Evolutionary conservation across 2,113 vertebrate species (phyloP).

Genomic region (Eonycteris spelaea): DNA sequence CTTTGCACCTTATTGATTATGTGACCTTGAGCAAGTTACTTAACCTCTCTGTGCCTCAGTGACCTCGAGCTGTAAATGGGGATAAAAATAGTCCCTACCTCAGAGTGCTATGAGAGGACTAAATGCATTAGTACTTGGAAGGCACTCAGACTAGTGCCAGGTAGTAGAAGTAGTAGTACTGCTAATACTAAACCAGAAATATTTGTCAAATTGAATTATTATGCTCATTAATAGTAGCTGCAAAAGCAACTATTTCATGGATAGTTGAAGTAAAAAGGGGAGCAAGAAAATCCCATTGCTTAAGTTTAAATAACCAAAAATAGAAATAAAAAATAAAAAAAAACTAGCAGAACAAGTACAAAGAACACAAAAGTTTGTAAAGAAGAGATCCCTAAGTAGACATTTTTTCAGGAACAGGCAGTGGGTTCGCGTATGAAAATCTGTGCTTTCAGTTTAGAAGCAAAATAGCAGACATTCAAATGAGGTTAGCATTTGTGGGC

Average conservation of each 20-base stretch:
- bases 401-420: background rate
- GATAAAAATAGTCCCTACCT: background rate
- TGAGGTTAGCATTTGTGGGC: constrained; percentile 29
- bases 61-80: background rate
- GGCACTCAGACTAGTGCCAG: background rate
- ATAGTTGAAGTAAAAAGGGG: background rate
- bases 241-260: background rate
- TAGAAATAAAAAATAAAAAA: background rate
- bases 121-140: accelerated
- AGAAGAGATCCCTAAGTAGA: background rate
- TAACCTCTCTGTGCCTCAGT: background rate
- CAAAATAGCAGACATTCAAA: background rate
- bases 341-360: background rate
- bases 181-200: background rate
- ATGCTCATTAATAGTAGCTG: background rate
- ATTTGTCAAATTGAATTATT: background rate
- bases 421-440: background rate
- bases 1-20: background rate
- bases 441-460: background rate
- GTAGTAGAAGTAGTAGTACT: accelerated
- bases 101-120: background rate
- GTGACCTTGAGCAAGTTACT: background rate
- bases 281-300: background rate
- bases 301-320: background rate
- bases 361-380: background rate